These are phyloP conservation scores for Ascaphus truei DNA, from an alignment of 2,113 vertebrate genomes.

Conservation along the genomic window DNA sequence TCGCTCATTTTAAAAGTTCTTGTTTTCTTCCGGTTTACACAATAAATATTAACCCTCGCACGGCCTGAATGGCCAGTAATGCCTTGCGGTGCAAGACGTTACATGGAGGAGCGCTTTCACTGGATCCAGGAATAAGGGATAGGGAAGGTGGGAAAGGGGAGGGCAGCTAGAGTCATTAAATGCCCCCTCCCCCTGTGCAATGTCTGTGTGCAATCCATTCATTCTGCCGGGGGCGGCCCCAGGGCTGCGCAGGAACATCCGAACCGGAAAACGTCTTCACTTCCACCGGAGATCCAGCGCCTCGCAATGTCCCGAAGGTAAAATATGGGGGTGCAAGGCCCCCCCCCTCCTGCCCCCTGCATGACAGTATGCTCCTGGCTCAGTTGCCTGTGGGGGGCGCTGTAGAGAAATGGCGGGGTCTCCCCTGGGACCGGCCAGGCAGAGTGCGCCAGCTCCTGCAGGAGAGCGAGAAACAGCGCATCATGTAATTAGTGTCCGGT, in stretches of 20 bases:
- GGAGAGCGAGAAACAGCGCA: too few species aligned
- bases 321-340: slow-evolving; percentile 18
- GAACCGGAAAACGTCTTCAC: neutral
- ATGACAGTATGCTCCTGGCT: slow-evolving; percentile 17
- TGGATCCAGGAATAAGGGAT: too few species aligned
- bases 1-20: neutral
- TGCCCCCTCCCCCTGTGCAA: too few species aligned
- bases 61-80: neutral
- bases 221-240: too few species aligned
- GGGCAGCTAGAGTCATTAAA: too few species aligned
- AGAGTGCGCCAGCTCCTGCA: neutral
- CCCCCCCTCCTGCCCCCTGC: neutral
- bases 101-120: neutral
- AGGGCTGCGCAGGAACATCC: too few species aligned
- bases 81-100: too few species aligned
- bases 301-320: neutral
- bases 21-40: neutral
- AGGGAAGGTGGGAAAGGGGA: too few species aligned
- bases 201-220: neutral
- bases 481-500: too few species aligned
- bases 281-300: neutral
- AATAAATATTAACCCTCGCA: neutral
- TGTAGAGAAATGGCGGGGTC: neutral
- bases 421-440: slow-evolving; percentile 44
- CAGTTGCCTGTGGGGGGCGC: slow-evolving; percentile 20